These are phyloP conservation scores for Meloe dianella DNA, from an alignment of 2,888 invertebrate genomes.

Conservation along the genomic window DNA sequence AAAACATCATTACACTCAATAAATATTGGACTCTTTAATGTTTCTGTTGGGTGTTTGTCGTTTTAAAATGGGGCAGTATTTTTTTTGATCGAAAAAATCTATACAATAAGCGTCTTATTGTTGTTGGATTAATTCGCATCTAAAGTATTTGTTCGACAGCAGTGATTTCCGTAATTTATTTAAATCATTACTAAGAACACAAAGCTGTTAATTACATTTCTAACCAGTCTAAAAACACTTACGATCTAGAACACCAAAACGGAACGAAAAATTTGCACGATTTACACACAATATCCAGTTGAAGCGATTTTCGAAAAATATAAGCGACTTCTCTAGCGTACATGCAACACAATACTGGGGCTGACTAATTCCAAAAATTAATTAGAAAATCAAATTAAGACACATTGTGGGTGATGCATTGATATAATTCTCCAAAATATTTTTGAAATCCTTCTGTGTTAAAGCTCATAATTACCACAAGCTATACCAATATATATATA, in stretches of 20 bases:
- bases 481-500: slow-evolving; percentile 32
- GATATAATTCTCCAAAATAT: slow-evolving; percentile 30
- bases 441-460: slow-evolving; percentile 25
- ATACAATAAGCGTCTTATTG: slow-evolving; percentile 20
- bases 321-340: slow-evolving; percentile 22
- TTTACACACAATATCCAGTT: slow-evolving; percentile 17
- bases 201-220: neutral
- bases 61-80: slow-evolving; percentile 40
- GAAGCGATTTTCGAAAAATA: slow-evolving; percentile 36
- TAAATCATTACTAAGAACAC: slow-evolving; percentile 16
- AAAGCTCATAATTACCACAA: slow-evolving; percentile 48
- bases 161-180: neutral
- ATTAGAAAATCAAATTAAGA: slow-evolving; percentile 39
- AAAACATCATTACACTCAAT: slow-evolving; percentile 17
- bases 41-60: neutral
- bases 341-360: neutral
- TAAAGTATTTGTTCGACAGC: neutral
- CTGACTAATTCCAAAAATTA: neutral
- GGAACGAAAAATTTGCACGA: slow-evolving; percentile 30
- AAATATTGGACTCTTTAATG: slow-evolving; percentile 25
- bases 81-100: slow-evolving; percentile 29
- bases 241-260: slow-evolving; percentile 39
- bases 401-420: slow-evolving; percentile 50
- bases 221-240: slow-evolving; percentile 8
- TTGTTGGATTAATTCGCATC: slow-evolving; percentile 14